A percentile compares a stretch with the other conserved stretches of the same genome.
Conservation (phyloP, 2,888 invertebrate species). For the Sipha maydis region DNA sequence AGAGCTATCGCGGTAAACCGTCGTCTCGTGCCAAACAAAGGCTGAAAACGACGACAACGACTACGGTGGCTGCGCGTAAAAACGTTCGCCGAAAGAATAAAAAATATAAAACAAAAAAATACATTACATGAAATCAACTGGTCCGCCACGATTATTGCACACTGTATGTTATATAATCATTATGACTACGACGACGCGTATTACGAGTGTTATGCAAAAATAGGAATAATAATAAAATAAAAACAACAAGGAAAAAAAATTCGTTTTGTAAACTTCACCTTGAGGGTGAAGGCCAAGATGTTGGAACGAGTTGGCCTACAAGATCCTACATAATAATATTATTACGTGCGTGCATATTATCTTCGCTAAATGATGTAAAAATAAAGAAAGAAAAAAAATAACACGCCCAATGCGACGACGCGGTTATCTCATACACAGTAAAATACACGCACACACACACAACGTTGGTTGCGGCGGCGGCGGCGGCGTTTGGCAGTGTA, state of each 20-base stretch:
- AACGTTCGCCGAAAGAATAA: background rate
- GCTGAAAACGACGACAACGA: background rate
- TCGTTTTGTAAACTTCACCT: slow-evolving; percentile 56
- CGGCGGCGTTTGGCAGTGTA: slow-evolving; percentile 35
- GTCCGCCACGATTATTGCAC: slow-evolving; percentile 9
- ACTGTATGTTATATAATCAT: slow-evolving; percentile 33
- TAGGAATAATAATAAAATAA: background rate
- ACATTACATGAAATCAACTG: background rate
- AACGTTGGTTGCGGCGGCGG: background rate
- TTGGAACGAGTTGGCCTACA: slow-evolving; percentile 33
- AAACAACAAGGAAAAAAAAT: slow-evolving; percentile 1
- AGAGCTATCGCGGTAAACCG: background rate
- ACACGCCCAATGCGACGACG: slow-evolving; percentile 42
- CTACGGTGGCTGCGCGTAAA: background rate
- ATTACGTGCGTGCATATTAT: slow-evolving; percentile 12
- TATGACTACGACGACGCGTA: slow-evolving; percentile 4
- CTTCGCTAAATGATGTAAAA: slow-evolving; percentile 41
- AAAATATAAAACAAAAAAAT: too few species aligned
- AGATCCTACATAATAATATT: slow-evolving; percentile 32
- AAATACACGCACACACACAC: background rate
- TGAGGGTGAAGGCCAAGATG: slow-evolving; percentile 57
- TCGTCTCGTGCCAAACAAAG: background rate
- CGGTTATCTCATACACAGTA: slow-evolving; percentile 36
- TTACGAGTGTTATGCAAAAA: slow-evolving; percentile 23
- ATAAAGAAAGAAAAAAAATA: background rate